phyloP scores from a whole-genome alignment of 2,113 vertebrate species.

The Caranx melampygus region DNA sequence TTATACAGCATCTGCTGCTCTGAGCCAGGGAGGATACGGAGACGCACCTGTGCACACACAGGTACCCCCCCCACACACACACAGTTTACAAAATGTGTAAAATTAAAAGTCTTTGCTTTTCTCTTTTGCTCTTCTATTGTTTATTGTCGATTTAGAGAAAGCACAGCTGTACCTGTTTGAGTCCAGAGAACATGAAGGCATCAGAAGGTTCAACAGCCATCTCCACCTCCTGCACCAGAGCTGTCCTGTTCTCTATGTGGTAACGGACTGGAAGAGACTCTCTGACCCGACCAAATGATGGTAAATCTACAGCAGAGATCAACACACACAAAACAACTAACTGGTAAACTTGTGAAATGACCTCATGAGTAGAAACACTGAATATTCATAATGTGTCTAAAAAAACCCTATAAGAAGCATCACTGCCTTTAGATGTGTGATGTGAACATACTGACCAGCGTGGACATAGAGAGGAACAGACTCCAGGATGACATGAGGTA shows the following conservation, averaged over 20 bases:
- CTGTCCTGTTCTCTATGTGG: conserved; percentile 93
- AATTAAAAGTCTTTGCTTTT: no score
- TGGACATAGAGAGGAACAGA: conserved; percentile 93
- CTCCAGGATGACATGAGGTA: conserved; percentile 93
- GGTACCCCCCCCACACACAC: no score
- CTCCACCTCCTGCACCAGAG: conserved; percentile 95
- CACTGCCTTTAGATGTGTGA: no score
- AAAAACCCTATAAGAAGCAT: no score
- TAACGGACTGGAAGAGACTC: conserved; percentile 95
- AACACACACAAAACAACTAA: no score
- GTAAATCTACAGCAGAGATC: conserved; percentile 85
- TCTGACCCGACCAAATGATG: conserved; percentile 93
- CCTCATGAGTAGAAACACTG: no score
- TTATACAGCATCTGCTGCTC: conserved; percentile 97
- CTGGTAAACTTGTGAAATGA: no score
- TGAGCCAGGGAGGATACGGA: conserved; percentile 92
- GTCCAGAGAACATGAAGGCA: conserved; percentile 99
- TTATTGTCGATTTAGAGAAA: not conserved
- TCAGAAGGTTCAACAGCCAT: conserved; percentile 96
- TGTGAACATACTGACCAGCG: conserved; percentile 86
- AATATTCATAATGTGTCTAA: no score
- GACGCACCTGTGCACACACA: conserved; percentile 85
- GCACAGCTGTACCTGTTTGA: conserved; percentile 90
- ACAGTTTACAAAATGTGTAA: no score
- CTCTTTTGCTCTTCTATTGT: no score